These are phyloP conservation scores for Halichondria panicea DNA, from an alignment of 37 sponge, comb jelly and placozoan species.

Conservation along the genomic window DNA sequence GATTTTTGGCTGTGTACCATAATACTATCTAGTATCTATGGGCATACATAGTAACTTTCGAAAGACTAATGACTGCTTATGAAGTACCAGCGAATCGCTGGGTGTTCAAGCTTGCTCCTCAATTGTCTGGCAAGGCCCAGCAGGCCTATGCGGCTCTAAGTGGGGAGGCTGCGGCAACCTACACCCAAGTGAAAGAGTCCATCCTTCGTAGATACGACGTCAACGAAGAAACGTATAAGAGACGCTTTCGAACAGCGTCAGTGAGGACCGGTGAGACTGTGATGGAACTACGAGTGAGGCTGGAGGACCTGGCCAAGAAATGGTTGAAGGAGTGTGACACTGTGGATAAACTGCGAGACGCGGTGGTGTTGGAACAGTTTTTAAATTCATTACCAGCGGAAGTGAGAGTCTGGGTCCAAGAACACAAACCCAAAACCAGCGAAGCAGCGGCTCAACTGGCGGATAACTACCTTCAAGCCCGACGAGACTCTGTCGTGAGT, in stretches of 20 bases:
- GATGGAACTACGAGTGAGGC: conserved; percentile 15
- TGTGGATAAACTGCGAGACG: background rate
- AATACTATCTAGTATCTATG: no score
- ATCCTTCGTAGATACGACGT: conserved; percentile 35
- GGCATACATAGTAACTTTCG: conserved; percentile 42
- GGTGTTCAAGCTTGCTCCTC: conserved; percentile 20
- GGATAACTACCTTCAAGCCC: no score
- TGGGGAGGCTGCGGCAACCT: conserved; percentile 24
- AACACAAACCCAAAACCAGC: conserved; percentile 20
- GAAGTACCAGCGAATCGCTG: conserved; percentile 19
- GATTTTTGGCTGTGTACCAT: no score
- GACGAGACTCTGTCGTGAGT: no score
- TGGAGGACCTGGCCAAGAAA: conserved; percentile 18
- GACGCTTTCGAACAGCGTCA: conserved; percentile 6
- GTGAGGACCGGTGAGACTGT: conserved; percentile 19
- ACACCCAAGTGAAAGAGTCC: conserved; percentile 34
- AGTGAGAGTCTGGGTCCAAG: conserved; percentile 1
- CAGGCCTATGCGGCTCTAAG: conserved; percentile 47
- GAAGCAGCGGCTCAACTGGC: conserved; percentile 17
- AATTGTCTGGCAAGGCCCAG: conserved; percentile 39
- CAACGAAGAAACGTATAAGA: conserved; percentile 24
- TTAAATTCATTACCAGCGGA: background rate
- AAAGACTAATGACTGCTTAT: conserved; percentile 7
- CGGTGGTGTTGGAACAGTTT: conserved; percentile 9
- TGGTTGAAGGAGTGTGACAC: conserved; percentile 25